These are phyloP conservation scores for Pyrocephalus nanus DNA, from an alignment of 2,797 vertebrate genomes.

Conservation along the genomic window DNA sequence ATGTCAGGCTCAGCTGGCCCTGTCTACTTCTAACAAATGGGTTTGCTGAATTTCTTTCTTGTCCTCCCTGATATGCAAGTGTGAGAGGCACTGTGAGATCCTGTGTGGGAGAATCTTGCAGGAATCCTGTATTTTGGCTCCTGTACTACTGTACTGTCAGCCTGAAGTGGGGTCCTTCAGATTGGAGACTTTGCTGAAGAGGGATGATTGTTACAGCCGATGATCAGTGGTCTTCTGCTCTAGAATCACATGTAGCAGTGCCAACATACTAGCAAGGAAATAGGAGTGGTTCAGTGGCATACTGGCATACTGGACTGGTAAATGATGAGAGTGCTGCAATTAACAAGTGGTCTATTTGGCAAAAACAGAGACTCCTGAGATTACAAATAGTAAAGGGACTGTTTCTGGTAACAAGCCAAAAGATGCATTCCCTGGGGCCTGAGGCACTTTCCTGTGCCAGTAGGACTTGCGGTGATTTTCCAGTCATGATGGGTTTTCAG, in stretches of 20 bases:
- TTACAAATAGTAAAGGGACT: not conserved
- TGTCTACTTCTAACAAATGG: not conserved
- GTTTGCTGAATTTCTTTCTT: not conserved
- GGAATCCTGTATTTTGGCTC: not conserved
- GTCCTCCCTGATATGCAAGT: fast-evolving
- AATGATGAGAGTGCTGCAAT: not conserved
- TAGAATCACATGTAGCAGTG: not conserved
- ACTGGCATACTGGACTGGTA: not conserved
- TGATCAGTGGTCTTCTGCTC: not conserved
- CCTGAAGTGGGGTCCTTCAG: not conserved
- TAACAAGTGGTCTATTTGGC: not conserved
- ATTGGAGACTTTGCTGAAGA: not conserved
- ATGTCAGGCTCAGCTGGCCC: not conserved
- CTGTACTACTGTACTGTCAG: not conserved
- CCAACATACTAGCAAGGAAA: not conserved
- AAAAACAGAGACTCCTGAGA: not conserved
- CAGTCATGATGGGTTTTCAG: not conserved
- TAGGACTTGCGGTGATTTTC: not conserved
- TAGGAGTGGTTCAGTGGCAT: not conserved
- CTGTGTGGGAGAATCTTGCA: not conserved
- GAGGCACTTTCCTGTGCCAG: not conserved
- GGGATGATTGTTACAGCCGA: not conserved
- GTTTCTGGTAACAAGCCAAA: not conserved
- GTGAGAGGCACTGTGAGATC: fast-evolving
- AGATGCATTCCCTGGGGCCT: not conserved